Evolutionary conservation across 2,888 invertebrate genomes (phyloP).

Genomic region (Dioctria rufipes): DNA sequence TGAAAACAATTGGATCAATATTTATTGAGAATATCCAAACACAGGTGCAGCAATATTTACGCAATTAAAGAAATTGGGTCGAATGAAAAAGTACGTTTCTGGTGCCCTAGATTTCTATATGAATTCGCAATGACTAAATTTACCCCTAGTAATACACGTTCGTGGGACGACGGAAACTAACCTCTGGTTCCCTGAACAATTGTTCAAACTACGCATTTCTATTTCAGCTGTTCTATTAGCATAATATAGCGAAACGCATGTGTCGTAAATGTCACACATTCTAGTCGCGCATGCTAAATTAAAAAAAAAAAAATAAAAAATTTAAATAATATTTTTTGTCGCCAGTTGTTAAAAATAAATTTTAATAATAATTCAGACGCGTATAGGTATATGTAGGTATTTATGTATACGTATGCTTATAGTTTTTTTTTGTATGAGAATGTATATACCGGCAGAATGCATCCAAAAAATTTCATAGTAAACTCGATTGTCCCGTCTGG

Average conservation of each 20-base stretch:
- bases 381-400: too few species aligned
- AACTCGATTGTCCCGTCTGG: too few species aligned
- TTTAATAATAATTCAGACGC: too few species aligned
- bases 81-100: not conserved
- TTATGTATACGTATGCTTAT: too few species aligned
- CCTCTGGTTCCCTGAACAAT: not conserved
- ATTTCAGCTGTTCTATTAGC: not conserved
- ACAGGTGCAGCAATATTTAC: not conserved
- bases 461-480: too few species aligned
- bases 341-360: not conserved
- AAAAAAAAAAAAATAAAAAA: not conserved
- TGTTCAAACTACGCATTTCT: slow-evolving; percentile 3
- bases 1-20: slow-evolving; percentile 4
- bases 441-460: not conserved
- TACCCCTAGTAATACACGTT: not conserved
- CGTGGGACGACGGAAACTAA: not conserved
- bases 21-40: not conserved
- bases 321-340: too few species aligned
- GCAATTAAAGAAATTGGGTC: not conserved
- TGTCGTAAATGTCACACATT: slow-evolving; percentile 3
- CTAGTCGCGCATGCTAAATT: not conserved
- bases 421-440: too few species aligned
- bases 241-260: not conserved
- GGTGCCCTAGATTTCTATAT: not conserved
- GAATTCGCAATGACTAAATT: not conserved